Evolutionary conservation across 2,113 vertebrate genomes (phyloP).

Genomic region (Sinosuthora webbiana): DNA sequence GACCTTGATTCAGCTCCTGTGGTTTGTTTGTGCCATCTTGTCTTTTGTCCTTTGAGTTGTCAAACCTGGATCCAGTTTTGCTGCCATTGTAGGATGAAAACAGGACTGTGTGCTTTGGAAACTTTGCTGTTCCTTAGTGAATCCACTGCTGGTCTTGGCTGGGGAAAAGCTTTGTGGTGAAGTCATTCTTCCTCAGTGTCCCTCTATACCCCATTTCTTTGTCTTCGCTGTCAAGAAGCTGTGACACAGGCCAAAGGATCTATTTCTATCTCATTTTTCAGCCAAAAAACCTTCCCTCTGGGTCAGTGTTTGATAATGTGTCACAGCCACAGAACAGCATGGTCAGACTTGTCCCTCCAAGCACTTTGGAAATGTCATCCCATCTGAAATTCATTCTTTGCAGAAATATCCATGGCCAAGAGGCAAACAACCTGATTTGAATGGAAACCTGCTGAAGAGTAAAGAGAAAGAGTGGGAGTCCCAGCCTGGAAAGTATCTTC

Average conservation of each 20-base stretch:
- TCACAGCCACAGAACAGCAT: neutral
- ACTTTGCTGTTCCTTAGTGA: neutral
- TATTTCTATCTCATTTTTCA: neutral
- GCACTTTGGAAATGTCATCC: neutral
- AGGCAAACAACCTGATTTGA: neutral
- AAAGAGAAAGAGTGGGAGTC: neutral
- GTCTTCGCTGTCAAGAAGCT: neutral
- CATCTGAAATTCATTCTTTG: neutral
- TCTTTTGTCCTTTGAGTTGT: neutral
- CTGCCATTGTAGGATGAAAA: neutral
- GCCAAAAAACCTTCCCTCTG: neutral
- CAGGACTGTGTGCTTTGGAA: neutral
- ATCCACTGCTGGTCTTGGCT: neutral
- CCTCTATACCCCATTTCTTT: neutral
- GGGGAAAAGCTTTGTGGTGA: neutral
- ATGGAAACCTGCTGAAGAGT: neutral
- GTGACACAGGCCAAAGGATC: neutral
- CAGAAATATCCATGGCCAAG: conserved; percentile 2
- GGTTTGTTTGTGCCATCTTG: neutral
- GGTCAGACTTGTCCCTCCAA: neutral
- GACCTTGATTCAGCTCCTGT: neutral
- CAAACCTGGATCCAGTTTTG: neutral
- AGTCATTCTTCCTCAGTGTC: neutral
- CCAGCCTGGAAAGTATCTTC: neutral
- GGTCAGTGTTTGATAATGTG: neutral